These are phyloP conservation scores for Tenualosa thibaudeaui DNA, from an alignment of 2,797 vertebrate genomes.

Conservation along the genomic window DNA sequence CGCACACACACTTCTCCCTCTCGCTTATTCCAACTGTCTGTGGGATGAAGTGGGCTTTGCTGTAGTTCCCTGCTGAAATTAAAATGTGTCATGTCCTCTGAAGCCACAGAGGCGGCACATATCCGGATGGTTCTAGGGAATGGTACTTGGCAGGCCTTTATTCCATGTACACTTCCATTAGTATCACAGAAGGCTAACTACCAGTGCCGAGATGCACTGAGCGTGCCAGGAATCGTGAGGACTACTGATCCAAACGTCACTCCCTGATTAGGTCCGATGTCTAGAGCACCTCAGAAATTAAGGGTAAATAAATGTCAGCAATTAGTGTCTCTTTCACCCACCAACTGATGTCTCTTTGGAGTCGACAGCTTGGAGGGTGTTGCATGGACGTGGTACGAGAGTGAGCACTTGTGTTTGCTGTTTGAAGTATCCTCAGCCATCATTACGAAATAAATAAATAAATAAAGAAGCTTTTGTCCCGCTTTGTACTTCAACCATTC, in stretches of 20 bases:
- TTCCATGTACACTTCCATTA: conserved; percentile 62
- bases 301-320: conserved; percentile 36
- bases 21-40: conserved; percentile 48
- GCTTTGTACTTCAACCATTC: conserved; percentile 36
- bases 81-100: conserved; percentile 75
- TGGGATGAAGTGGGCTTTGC: conserved; percentile 73
- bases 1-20: not conserved
- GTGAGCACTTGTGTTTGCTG: conserved; percentile 35
- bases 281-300: conserved; percentile 41
- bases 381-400: conserved; percentile 48
- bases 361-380: conserved; percentile 42
- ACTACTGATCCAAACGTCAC: conserved; percentile 45
- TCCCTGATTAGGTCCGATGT: conserved; percentile 36
- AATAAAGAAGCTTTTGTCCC: conserved; percentile 5
- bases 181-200: conserved; percentile 58
- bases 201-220: conserved; percentile 46
- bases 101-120: conserved; percentile 60
- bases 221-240: conserved; percentile 50
- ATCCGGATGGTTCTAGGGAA: conserved; percentile 62
- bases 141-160: conserved; percentile 71
- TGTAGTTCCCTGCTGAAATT: conserved; percentile 72
- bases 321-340: conserved; percentile 46
- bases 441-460: conserved; percentile 34
- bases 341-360: conserved; percentile 39
- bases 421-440: conserved; percentile 49